phyloP scores from a whole-genome alignment of 2,113 vertebrate genomes.

The Argyrosomus japonicus region DNA sequence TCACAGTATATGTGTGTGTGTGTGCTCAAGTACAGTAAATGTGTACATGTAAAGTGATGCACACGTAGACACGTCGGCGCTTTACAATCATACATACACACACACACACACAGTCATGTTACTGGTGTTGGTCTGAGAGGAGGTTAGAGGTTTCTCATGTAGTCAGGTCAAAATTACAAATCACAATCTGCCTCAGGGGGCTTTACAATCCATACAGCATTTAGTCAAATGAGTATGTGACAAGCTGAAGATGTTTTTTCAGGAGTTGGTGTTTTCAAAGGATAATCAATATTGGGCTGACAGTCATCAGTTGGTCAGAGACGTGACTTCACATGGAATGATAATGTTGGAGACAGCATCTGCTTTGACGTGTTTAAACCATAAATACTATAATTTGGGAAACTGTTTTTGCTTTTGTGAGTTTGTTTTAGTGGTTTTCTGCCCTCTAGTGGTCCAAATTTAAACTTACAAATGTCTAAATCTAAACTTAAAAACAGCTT shows the following conservation, averaged over 20 bases:
- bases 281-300: not conserved
- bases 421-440: not conserved
- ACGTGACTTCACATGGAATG: not conserved
- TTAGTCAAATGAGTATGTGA: not conserved
- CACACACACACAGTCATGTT: not conserved
- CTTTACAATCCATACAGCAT: too few relatives aligned
- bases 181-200: too few relatives aligned
- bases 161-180: not conserved
- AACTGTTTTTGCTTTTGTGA: too few relatives aligned
- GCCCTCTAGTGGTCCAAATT: slow-evolving; percentile 10
- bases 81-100: not conserved
- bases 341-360: not conserved
- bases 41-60: not conserved
- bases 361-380: not conserved
- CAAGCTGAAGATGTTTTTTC: not conserved
- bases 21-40: too few relatives aligned
- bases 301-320: not conserved
- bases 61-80: not conserved
- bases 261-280: not conserved
- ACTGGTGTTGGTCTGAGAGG: not conserved
- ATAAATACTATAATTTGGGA: not conserved
- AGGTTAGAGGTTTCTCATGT: not conserved
- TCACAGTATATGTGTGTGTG: not conserved
- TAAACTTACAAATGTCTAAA: not conserved
- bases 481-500: not conserved